Conservation (phyloP, 2,797 vertebrate species). For the Anableps anableps region DNA sequence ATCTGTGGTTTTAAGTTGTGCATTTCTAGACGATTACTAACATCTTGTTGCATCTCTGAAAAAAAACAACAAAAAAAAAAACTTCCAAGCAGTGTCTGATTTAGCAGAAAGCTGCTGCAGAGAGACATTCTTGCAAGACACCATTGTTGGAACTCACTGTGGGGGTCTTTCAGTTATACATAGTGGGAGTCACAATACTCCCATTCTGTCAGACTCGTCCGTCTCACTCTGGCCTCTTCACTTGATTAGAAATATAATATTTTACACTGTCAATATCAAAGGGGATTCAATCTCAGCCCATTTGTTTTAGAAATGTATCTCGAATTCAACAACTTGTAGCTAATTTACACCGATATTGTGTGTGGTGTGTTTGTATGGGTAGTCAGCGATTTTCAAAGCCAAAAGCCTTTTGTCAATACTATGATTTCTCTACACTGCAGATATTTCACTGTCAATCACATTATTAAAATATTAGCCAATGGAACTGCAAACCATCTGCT, state of each 20-base stretch:
- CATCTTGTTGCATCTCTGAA: constrained; percentile 46
- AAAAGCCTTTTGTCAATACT: neutral
- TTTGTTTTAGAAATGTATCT: neutral
- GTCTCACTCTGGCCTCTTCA: constrained; percentile 37
- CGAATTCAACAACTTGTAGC: neutral
- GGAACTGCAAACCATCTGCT: neutral
- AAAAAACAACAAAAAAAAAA: constrained; percentile 38
- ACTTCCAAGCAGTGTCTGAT: constrained; percentile 55
- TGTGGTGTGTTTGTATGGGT: neutral
- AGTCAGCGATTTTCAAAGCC: neutral
- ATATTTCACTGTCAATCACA: neutral
- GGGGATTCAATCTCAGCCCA: constrained; percentile 11
- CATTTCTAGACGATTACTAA: constrained; percentile 72
- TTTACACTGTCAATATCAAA: constrained; percentile 47
- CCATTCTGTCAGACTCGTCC: constrained; percentile 57
- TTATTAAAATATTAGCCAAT: neutral
- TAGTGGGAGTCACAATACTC: constrained; percentile 71
- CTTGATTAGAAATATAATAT: constrained; percentile 45
- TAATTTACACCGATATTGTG: neutral
- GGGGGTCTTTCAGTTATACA: constrained; percentile 61
- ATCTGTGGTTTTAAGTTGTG: constrained; percentile 40
- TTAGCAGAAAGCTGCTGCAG: constrained; percentile 67
- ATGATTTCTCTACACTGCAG: neutral
- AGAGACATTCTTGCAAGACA: constrained; percentile 66
- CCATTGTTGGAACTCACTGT: constrained; percentile 77